Conservation (phyloP, 2,113 vertebrate genomes). For the Galemys pyrenaicus region DNA sequence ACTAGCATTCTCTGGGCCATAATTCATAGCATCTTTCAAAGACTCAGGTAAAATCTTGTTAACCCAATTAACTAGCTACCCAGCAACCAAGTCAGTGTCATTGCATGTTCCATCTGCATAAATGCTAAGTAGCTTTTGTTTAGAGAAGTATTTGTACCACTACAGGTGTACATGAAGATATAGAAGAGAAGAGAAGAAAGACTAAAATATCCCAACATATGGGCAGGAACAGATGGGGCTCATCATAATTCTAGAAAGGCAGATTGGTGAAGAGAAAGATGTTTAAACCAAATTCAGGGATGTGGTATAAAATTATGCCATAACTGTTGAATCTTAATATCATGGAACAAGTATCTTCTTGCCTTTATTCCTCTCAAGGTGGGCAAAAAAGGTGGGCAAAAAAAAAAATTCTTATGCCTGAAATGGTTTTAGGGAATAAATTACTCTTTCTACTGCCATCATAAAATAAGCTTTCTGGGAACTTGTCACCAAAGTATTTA, state of each 20-base stretch:
- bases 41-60: not conserved
- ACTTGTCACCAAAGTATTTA: not conserved
- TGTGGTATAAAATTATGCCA: slow-evolving; percentile 40
- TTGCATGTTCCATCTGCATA: not conserved
- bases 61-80: not conserved
- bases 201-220: slow-evolving; percentile 75
- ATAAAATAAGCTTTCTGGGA: not conserved
- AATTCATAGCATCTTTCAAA: not conserved
- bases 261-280: slow-evolving; percentile 58
- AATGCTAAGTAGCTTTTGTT: slow-evolving; percentile 34
- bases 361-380: not conserved
- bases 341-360: slow-evolving; percentile 25
- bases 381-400: slow-evolving; percentile 1
- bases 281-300: slow-evolving; percentile 60
- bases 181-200: slow-evolving; percentile 54
- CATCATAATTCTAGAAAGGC: slow-evolving; percentile 66
- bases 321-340: slow-evolving; percentile 46
- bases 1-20: not conserved
- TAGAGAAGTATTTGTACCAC: slow-evolving; percentile 42
- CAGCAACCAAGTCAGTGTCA: slow-evolving; percentile 32
- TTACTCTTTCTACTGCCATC: not conserved
- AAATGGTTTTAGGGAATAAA: not conserved
- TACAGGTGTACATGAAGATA: slow-evolving; percentile 66
- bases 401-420: not conserved
- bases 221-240: slow-evolving; percentile 68